Percentiles rank a stretch among this genome's conserved stretches.
Evolutionary conservation across 2,888 invertebrate species (phyloP).

Genomic region (Oxystoma pomonae): DNA sequence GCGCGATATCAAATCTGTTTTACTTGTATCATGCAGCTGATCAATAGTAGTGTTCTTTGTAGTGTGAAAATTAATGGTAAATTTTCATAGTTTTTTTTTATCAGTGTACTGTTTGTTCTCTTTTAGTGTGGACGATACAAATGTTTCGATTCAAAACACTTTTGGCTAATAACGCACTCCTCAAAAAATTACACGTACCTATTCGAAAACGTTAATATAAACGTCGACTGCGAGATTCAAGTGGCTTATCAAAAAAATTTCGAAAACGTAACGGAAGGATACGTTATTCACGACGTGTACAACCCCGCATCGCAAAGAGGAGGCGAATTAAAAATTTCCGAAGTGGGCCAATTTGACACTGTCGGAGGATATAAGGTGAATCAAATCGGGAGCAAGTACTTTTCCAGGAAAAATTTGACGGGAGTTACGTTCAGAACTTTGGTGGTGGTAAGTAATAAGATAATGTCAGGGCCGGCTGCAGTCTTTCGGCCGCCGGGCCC

Average conservation of each 20-base stretch:
- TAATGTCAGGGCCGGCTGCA: too few relatives aligned
- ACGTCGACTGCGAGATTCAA: slow-evolving; percentile 32
- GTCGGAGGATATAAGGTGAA: slow-evolving; percentile 29
- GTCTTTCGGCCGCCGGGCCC: too few relatives aligned
- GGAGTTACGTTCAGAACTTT: slow-evolving; percentile 54
- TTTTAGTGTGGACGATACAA: slow-evolving; percentile 31
- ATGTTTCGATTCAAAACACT: slow-evolving; percentile 30
- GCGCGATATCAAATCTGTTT: too few relatives aligned
- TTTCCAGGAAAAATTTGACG: slow-evolving; percentile 51
- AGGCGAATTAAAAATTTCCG: slow-evolving; percentile 49
- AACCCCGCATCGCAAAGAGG: slow-evolving; percentile 55
- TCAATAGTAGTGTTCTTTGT: too few relatives aligned
- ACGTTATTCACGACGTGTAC: slow-evolving; percentile 50
- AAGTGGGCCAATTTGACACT: slow-evolving; percentile 51
- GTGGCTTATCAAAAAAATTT: slow-evolving; percentile 27
- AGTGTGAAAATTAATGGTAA: too few relatives aligned
- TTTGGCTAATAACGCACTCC: slow-evolving; percentile 32
- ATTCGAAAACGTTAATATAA: slow-evolving; percentile 29
- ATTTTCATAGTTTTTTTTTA: too few relatives aligned
- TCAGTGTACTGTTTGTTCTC: too few relatives aligned
- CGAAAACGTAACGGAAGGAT: neutral
- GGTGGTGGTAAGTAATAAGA: slow-evolving; percentile 51
- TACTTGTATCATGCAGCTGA: too few relatives aligned
- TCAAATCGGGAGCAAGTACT: slow-evolving; percentile 38
- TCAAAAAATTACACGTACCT: slow-evolving; percentile 20